Conservation (phyloP, 2,888 invertebrate genomes). For the Meteorus cinctellus region DNA sequence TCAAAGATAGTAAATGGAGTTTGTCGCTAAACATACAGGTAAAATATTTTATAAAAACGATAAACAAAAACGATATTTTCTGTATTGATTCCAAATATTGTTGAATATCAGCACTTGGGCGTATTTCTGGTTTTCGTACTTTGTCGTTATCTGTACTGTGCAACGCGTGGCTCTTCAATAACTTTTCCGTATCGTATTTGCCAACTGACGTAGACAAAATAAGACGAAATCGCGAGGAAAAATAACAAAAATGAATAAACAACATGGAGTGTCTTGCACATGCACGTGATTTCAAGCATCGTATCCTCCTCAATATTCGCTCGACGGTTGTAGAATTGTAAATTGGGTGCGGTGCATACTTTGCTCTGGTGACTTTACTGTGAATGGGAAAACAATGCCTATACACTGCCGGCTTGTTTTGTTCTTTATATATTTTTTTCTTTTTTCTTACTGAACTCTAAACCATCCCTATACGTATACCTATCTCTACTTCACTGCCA, state of each 20-base stretch:
- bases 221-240: background rate
- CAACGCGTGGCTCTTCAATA: no score
- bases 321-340: slow-evolving; percentile 38
- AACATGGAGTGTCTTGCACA: slow-evolving; percentile 35
- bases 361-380: slow-evolving; percentile 16
- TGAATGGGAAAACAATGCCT: slow-evolving; percentile 22
- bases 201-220: background rate
- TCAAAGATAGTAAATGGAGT: background rate
- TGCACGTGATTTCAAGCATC: slow-evolving; percentile 30
- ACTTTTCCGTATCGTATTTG: background rate
- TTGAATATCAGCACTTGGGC: background rate
- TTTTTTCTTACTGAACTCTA: background rate
- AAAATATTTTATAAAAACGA: no score
- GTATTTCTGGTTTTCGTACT: background rate
- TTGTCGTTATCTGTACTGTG: no score
- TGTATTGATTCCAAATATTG: slow-evolving; percentile 18
- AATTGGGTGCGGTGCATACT: slow-evolving; percentile 27
- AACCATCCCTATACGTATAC: background rate
- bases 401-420: background rate
- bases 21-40: no score
- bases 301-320: slow-evolving; percentile 32
- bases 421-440: background rate
- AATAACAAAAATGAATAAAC: slow-evolving; percentile 28
- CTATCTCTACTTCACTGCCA: no score
- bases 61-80: no score